Percentiles rank a stretch among this genome's conserved stretches.
phyloP scores from a whole-genome alignment of 2,797 vertebrate genomes.

The Sebastes trivittatus region DNA sequence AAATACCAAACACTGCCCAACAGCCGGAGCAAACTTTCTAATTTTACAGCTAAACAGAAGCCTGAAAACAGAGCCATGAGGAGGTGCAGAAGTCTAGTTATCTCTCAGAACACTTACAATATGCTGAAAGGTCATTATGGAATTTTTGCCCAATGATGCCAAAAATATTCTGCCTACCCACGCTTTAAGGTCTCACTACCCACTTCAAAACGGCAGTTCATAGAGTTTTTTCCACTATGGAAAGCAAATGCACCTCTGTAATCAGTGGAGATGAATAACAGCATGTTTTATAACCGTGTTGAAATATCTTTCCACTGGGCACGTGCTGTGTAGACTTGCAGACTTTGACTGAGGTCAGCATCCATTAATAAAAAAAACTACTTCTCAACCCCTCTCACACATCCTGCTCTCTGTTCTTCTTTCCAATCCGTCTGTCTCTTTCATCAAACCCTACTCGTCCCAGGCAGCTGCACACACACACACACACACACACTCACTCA shows the following conservation, averaged over 20 bases:
- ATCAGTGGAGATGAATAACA: background rate
- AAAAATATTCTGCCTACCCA: too few relatives aligned
- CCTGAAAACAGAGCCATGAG: too few relatives aligned
- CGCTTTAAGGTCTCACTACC: background rate
- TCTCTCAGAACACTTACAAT: too few relatives aligned
- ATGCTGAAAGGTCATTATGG: too few relatives aligned
- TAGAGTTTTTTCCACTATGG: background rate
- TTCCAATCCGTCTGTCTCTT: constrained; percentile 44
- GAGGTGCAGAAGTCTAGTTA: too few relatives aligned
- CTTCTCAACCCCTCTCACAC: constrained; percentile 41
- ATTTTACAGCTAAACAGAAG: too few relatives aligned
- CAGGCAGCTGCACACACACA: constrained; percentile 26
- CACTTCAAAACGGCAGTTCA: background rate
- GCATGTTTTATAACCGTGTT: constrained; percentile 18
- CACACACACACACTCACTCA: constrained; percentile 37
- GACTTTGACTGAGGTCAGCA: constrained; percentile 2
- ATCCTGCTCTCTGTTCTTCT: constrained; percentile 62
- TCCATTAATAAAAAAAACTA: constrained; percentile 23
- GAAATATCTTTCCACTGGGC: constrained; percentile 10
- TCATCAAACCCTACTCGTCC: constrained; percentile 42
- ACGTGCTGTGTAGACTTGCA: constrained; percentile 9
- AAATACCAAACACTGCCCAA: too few relatives aligned
- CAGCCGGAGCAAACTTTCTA: too few relatives aligned
- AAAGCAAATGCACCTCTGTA: background rate
- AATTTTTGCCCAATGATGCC: too few relatives aligned